Evolutionary conservation across 1,140 invertebrate genomes (phyloP).

Genomic region (Phenacoccus solenopsis): DNA sequence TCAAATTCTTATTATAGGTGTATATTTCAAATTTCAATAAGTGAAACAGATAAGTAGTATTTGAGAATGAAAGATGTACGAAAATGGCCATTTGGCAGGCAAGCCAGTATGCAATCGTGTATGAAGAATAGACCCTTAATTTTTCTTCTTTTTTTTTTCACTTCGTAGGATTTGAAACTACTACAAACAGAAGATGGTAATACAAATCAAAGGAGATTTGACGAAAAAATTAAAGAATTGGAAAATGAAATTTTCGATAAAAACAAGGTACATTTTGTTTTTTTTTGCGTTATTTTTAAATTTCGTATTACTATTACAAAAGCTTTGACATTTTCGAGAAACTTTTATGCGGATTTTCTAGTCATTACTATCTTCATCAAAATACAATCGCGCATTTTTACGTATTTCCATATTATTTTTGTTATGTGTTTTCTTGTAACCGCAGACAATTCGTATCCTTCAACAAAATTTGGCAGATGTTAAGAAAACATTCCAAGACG

Average conservation of each 20-base stretch:
- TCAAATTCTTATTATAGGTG: too few species aligned
- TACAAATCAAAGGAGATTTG: neutral
- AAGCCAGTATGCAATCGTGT: too few species aligned
- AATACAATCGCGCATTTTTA: too few species aligned
- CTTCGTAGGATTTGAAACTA: neutral
- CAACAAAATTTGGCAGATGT: conserved; percentile 75
- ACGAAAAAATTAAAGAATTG: conserved; percentile 45
- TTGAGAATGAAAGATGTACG: too few species aligned
- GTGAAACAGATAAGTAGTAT: too few species aligned
- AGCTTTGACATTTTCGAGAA: too few species aligned
- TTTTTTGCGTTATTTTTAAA: too few species aligned
- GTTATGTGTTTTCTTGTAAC: conserved; percentile 22
- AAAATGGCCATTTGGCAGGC: neutral
- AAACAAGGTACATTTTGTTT: conserved; percentile 45
- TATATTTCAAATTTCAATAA: too few species aligned
- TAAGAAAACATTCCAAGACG: conserved; percentile 79
- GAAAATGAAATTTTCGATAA: conserved; percentile 65
- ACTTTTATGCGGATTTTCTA: too few species aligned
- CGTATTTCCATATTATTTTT: too few species aligned
- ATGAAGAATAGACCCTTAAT: neutral
- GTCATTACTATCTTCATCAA: too few species aligned
- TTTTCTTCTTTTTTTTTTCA: neutral
- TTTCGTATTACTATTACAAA: too few species aligned
- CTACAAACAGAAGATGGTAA: neutral
- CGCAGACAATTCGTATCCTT: conserved; percentile 72